A percentile compares a stretch with the other conserved stretches of the same genome.
phyloP scores from a whole-genome alignment of 2,888 invertebrate species.

The Leptinotarsa rubiginosa region DNA sequence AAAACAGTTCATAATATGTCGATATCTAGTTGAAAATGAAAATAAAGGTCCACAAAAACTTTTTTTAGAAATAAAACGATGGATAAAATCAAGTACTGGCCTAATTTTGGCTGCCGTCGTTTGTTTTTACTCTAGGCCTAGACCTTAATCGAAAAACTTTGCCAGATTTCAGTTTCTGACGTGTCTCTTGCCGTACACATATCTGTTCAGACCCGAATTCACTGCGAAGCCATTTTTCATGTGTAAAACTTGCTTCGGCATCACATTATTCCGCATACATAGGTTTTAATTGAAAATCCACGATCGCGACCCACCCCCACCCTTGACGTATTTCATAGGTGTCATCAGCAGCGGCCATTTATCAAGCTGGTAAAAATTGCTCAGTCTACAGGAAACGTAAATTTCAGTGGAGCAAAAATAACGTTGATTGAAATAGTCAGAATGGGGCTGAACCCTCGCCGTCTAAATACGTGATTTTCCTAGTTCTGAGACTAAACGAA shows the following conservation, averaged over 20 bases:
- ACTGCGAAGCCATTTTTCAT: slow-evolving; percentile 42
- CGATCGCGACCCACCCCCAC: slow-evolving; percentile 52
- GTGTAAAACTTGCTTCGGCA: slow-evolving; percentile 53
- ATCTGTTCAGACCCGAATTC: slow-evolving; percentile 26
- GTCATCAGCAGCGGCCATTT: slow-evolving; percentile 67
- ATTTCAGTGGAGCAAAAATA: slow-evolving; percentile 64
- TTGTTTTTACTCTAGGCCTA: too few relatives aligned
- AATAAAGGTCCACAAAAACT: too few relatives aligned
- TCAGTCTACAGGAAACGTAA: slow-evolving; percentile 66
- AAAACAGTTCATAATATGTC: too few relatives aligned
- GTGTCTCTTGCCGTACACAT: slow-evolving; percentile 9
- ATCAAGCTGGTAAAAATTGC: slow-evolving; percentile 67
- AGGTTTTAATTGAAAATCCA: slow-evolving; percentile 68
- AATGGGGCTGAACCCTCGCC: slow-evolving; percentile 33
- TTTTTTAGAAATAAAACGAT: too few relatives aligned
- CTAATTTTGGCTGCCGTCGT: too few relatives aligned
- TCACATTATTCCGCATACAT: slow-evolving; percentile 68
- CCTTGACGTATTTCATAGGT: slow-evolving; percentile 66
- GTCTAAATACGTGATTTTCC: slow-evolving; percentile 21
- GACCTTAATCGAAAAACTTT: too few relatives aligned
- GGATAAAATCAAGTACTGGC: too few relatives aligned
- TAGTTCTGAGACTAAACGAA: not conserved
- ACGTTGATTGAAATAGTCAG: slow-evolving; percentile 60
- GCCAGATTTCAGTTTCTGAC: not conserved
- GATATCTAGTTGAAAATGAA: too few relatives aligned